Evolutionary conservation across 1,140 invertebrate genomes (phyloP).

Genomic region (Lysiphlebus fabarum): DNA sequence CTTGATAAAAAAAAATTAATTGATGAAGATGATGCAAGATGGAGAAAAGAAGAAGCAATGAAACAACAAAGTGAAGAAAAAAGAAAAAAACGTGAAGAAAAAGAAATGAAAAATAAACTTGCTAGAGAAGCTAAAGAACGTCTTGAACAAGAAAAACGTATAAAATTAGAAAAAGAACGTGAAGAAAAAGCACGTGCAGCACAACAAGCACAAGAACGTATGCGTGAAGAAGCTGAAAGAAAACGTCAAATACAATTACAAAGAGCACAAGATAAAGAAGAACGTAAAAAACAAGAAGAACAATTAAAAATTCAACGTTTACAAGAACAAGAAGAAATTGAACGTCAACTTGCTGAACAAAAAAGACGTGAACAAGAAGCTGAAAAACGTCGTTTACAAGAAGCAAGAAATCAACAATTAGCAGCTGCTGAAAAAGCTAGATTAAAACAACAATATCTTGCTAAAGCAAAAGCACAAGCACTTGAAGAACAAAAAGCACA

Average conservation of each 20-base stretch:
- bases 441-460: constrained; percentile 35
- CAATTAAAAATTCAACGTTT: constrained; percentile 44
- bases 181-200: constrained; percentile 50
- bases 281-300: constrained; percentile 51
- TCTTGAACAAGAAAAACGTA: constrained; percentile 43
- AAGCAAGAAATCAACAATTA: constrained; percentile 43
- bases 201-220: constrained; percentile 39
- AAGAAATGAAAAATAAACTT: constrained; percentile 59
- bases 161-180: constrained; percentile 47
- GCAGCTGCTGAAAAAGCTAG: constrained; percentile 46
- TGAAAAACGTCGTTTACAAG: constrained; percentile 43
- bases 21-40: constrained; percentile 42
- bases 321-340: constrained; percentile 57
- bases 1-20: constrained; percentile 38
- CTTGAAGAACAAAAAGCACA: constrained; percentile 16
- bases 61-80: constrained; percentile 55
- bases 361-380: constrained; percentile 53
- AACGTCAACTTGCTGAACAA: constrained; percentile 55
- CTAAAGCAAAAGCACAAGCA: constrained; percentile 21
- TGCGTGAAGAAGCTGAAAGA: constrained; percentile 45
- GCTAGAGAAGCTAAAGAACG: constrained; percentile 59
- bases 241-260: constrained; percentile 41
- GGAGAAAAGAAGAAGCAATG: constrained; percentile 49
- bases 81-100: constrained; percentile 59
- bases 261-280: constrained; percentile 52